Evolutionary conservation across 2,797 vertebrate genomes (phyloP), one percentile per base, ranked within the genome.

Genomic region (Tangara arthus): DNA sequence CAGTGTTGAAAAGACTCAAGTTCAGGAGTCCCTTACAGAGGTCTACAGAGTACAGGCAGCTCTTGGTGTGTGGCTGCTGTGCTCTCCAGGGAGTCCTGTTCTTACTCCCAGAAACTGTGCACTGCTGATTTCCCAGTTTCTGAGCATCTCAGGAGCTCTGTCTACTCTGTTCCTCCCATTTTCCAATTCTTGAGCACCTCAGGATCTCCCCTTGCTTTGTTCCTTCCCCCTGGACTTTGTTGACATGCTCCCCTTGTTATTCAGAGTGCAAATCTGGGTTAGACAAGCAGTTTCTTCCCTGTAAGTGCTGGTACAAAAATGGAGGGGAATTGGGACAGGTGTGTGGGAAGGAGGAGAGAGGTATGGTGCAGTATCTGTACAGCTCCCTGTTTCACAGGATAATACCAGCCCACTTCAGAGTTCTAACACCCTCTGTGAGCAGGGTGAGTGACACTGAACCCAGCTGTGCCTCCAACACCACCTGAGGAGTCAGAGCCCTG

Each of bases 261-360:
- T 94, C 49, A 69, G 39, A 42, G 24, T 77, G 85, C 26, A 87
- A 85, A 73, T 55, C 49, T 35, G 41, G 34, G 26, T 80, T 73
- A 55, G 9, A 44, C n/a, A 50, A 30, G 1, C 24, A 37, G 13
- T 75, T 69, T 84, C 50, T 84, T 68, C 50, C n/a, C 47, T 42
- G 7, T 34, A 46, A 47, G 2, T n/a, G 42, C 22, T 59, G 30
- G 32, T 44, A 53, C 10, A 37, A 57, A 69, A 77, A 46, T 2
- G 15, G 30, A 64, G 39, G 27, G 13, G 13, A 77, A 17, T 11
- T 56, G 41, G 12, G 24, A 23, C 50, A 18, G 6, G 11, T 4
- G 3, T 63, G 2, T 70, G 52, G 23, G 30, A 69, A 87, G 26
- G 32, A 87, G 18, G 7, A 65, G 42, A 69, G 50, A 60, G 28